phyloP scores from a whole-genome alignment of 2,797 vertebrate genomes.

The Sardinella longiceps region DNA sequence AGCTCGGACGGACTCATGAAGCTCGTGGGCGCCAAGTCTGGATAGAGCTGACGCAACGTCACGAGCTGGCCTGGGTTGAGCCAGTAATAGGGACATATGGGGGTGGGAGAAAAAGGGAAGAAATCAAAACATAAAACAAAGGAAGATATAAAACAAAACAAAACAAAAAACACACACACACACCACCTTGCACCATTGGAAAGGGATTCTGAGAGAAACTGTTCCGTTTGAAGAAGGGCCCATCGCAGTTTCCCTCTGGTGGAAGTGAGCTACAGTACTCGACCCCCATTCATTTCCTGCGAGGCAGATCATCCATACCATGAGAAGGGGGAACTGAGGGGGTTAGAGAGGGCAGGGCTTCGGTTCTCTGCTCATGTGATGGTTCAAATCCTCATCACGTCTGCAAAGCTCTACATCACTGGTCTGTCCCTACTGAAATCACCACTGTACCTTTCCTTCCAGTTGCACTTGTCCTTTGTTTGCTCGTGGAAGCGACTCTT shows the following conservation, averaged over 20 bases:
- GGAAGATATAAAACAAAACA: conserved; percentile 31
- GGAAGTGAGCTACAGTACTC: background rate
- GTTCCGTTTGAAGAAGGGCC: conserved; percentile 60
- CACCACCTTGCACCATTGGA: conserved; percentile 47
- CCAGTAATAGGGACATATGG: conserved; percentile 93
- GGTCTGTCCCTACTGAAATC: background rate
- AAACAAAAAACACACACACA: conserved; percentile 46
- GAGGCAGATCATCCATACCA: background rate
- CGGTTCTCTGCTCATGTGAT: background rate
- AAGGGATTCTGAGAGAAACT: conserved; percentile 74
- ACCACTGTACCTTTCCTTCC: background rate
- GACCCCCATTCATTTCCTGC: conserved; percentile 34
- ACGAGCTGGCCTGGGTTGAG: conserved; percentile 91
- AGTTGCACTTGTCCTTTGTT: background rate
- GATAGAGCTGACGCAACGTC: conserved; percentile 83
- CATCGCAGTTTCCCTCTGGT: conserved; percentile 55
- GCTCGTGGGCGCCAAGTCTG: conserved; percentile 88
- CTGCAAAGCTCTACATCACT: background rate
- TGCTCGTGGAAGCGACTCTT: background rate
- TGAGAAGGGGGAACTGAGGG: background rate
- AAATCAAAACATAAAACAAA: conserved; percentile 48
- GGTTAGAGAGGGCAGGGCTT: background rate
- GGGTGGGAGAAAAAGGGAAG: conserved; percentile 57
- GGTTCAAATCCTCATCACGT: conserved; percentile 31
- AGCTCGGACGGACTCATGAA: conserved; percentile 92